Percentiles rank a stretch among this genome's conserved stretches.
Evolutionary conservation across 2,113 vertebrate species (phyloP).

Genomic region (Seriola dumerili): DNA sequence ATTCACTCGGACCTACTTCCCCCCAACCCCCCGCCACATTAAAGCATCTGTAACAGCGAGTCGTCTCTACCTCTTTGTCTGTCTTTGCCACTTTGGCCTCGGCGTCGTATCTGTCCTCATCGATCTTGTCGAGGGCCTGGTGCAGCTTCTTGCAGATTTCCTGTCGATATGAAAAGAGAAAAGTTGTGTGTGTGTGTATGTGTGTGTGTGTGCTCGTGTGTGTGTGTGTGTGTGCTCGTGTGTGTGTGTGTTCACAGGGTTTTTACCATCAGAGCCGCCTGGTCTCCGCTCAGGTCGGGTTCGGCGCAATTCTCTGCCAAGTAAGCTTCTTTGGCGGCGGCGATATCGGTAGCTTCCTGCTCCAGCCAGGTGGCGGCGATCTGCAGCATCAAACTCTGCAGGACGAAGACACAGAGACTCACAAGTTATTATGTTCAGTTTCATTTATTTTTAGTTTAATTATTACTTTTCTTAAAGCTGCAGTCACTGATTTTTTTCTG

Average conservation of each 20-base stretch:
- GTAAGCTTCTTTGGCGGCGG: slow-evolving; percentile 86
- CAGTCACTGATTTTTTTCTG: not conserved
- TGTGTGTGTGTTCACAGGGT: not conserved
- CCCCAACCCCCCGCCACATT: too few relatives aligned
- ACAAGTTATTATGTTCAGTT: not conserved
- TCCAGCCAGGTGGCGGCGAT: slow-evolving; percentile 88
- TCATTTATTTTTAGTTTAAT: too few relatives aligned
- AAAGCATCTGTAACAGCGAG: not conserved
- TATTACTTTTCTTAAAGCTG: not conserved
- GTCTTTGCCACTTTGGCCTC: slow-evolving; percentile 90
- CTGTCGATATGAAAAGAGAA: slow-evolving; percentile 72
- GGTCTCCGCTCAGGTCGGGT: slow-evolving; percentile 83
- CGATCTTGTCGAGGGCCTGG: slow-evolving; percentile 87
- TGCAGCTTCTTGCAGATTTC: slow-evolving; percentile 91
- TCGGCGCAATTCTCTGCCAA: slow-evolving; percentile 87
- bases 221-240: too few relatives aligned
- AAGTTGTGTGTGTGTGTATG: too few relatives aligned
- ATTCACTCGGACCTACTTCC: not conserved
- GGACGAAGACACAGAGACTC: not conserved
- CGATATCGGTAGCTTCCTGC: slow-evolving; percentile 84
- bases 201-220: too few relatives aligned
- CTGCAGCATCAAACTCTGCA: slow-evolving; percentile 94
- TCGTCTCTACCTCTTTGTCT: slow-evolving; percentile 87
- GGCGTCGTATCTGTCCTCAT: slow-evolving; percentile 93
- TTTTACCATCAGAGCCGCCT: slow-evolving; percentile 88